phyloP scores from a whole-genome alignment of 2,888 invertebrate genomes.

The Craniophora ligustri region DNA sequence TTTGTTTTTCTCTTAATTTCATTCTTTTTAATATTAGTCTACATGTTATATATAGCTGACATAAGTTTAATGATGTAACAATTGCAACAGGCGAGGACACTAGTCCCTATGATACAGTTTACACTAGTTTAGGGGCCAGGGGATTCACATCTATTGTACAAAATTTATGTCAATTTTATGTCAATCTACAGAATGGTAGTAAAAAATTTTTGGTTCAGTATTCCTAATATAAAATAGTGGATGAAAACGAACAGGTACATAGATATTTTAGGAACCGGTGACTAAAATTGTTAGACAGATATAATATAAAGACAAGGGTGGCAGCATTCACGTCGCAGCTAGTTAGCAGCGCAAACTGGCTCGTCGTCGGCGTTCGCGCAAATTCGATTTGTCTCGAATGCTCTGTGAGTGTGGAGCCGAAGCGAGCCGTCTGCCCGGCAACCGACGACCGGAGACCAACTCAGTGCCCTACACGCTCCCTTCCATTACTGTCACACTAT shows the following conservation, averaged over 20 bases:
- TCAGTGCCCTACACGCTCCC: conserved; percentile 53
- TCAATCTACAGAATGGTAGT: no score
- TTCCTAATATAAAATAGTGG: conserved; percentile 8
- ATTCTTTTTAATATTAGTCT: no score
- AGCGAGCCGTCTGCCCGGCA: conserved; percentile 48
- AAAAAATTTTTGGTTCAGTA: no score
- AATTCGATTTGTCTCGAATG: conserved; percentile 85
- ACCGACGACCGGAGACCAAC: conserved; percentile 48
- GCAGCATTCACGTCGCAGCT: conserved; percentile 82
- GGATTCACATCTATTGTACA: no score
- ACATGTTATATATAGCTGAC: no score
- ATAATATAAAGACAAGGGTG: conserved; percentile 77
- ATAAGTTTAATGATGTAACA: no score
- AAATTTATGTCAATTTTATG: no score
- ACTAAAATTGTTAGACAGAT: conserved; percentile 69
- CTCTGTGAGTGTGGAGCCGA: conserved; percentile 64
- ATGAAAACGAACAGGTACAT: conserved; percentile 38
- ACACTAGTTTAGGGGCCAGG: no score
- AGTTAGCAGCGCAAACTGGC: conserved; percentile 86
- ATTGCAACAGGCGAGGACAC: no score
- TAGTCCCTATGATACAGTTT: no score
- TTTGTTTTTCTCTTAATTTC: no score
- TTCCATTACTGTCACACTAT: conserved; percentile 58
- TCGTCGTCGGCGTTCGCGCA: conserved; percentile 82
- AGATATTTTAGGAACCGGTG: conserved; percentile 44